These are phyloP conservation scores for Anguilla anguilla DNA, from an alignment of 2,797 vertebrate genomes.

Conservation along the genomic window DNA sequence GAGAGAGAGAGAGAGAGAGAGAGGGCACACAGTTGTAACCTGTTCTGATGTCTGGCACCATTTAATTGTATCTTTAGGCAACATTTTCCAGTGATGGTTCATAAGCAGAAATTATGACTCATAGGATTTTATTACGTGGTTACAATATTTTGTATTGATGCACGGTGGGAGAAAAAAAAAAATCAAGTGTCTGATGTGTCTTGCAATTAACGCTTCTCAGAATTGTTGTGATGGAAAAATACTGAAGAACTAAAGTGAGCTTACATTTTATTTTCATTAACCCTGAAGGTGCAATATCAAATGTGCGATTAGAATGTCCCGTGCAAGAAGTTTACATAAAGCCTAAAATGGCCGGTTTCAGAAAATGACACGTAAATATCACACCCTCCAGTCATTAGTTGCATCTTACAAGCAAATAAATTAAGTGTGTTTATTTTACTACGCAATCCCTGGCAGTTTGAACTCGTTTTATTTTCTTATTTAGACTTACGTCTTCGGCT, in stretches of 20 bases:
- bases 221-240: conserved; percentile 33
- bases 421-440: neutral
- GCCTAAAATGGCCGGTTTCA: neutral
- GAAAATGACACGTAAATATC: conserved; percentile 1
- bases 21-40: conserved; percentile 54
- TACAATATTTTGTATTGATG: conserved; percentile 49
- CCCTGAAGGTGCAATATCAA: neutral
- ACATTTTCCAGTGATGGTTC: conserved; percentile 63
- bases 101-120: conserved; percentile 64
- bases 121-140: conserved; percentile 52
- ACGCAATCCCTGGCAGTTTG: neutral
- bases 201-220: conserved; percentile 46
- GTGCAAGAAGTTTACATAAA: neutral
- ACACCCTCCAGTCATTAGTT: neutral
- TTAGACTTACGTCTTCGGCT: neutral
- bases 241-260: neutral
- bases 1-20: too few relatives aligned
- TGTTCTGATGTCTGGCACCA: conserved; percentile 62
- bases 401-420: neutral
- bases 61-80: conserved; percentile 65
- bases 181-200: conserved; percentile 54
- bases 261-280: neutral
- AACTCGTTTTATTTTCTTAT: neutral
- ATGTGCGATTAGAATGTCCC: too few relatives aligned
- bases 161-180: conserved; percentile 45